phyloP scores from a whole-genome alignment of 2,113 vertebrate species.

The Archilochus colubris region DNA sequence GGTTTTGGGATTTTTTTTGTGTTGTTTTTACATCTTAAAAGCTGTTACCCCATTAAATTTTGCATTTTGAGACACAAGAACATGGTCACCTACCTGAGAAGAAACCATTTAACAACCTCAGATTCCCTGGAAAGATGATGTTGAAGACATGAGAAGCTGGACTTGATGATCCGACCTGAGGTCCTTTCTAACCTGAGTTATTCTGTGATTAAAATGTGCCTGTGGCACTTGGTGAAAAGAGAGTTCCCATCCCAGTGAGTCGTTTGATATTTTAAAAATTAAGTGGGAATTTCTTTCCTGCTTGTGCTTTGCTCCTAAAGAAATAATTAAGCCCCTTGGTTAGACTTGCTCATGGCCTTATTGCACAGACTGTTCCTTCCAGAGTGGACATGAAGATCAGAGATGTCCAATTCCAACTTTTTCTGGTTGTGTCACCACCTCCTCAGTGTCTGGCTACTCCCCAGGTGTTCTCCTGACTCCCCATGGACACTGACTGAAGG shows the following conservation, averaged over 20 bases:
- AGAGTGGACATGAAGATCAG: background rate
- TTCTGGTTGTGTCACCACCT: background rate
- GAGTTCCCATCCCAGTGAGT: background rate
- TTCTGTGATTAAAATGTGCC: background rate
- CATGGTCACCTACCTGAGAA: background rate
- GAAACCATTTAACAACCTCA: background rate
- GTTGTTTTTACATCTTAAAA: background rate
- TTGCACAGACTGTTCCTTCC: background rate
- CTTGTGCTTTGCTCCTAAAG: background rate
- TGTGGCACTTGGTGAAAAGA: background rate
- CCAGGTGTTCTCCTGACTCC: background rate
- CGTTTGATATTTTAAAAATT: background rate
- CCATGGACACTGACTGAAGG: fast-evolving
- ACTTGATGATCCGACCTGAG: background rate
- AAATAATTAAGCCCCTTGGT: background rate
- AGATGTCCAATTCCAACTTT: background rate
- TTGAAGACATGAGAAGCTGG: background rate
- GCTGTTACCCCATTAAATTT: background rate
- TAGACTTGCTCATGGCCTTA: background rate
- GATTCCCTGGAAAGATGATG: background rate
- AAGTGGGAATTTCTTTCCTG: background rate
- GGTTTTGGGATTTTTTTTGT: background rate
- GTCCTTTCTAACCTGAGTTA: background rate
- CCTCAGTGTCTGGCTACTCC: background rate
- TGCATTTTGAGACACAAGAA: background rate